Percentiles rank a stretch among this genome's conserved stretches.
phyloP scores from a whole-genome alignment of 2,113 vertebrate species.

The Amblyornis subalaris region DNA sequence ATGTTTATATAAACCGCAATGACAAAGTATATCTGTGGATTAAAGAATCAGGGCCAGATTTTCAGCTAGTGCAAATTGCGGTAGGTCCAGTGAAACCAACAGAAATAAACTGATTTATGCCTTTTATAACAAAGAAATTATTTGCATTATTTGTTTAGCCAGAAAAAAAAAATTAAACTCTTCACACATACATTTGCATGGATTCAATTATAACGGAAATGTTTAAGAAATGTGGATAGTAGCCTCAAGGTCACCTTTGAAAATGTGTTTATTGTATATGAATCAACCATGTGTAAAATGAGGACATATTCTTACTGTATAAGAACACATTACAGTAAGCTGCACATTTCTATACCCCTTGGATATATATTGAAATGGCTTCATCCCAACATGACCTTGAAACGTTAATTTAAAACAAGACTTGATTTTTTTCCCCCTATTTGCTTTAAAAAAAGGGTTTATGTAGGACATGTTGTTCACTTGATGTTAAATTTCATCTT shows the following conservation, averaged over 20 bases:
- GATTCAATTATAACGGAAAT: background rate
- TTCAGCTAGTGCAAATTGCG: constrained; percentile 23
- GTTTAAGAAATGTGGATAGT: background rate
- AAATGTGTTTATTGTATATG: background rate
- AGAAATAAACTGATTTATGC: constrained; percentile 19
- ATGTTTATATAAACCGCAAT: constrained; percentile 45
- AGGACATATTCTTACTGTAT: background rate
- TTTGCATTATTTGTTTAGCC: background rate
- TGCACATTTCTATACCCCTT: background rate
- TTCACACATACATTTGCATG: background rate
- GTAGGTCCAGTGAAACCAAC: constrained; percentile 22
- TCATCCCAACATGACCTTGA: constrained; percentile 38
- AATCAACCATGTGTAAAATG: constrained; percentile 6
- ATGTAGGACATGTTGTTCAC: constrained; percentile 57
- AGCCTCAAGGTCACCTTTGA: background rate
- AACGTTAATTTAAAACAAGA: constrained; percentile 42
- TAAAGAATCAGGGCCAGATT: constrained; percentile 46
- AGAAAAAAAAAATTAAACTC: background rate
- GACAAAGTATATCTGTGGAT: constrained; percentile 57
- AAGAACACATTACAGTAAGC: background rate
- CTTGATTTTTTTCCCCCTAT: background rate
- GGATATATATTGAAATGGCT: constrained; percentile 8
- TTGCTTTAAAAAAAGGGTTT: constrained; percentile 21
- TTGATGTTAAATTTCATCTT: constrained; percentile 61
- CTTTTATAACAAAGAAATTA: background rate